Percentiles rank a stretch among this genome's conserved stretches.
phyloP scores from a whole-genome alignment of 2,797 vertebrate species.

The Gadopsis marmoratus region DNA sequence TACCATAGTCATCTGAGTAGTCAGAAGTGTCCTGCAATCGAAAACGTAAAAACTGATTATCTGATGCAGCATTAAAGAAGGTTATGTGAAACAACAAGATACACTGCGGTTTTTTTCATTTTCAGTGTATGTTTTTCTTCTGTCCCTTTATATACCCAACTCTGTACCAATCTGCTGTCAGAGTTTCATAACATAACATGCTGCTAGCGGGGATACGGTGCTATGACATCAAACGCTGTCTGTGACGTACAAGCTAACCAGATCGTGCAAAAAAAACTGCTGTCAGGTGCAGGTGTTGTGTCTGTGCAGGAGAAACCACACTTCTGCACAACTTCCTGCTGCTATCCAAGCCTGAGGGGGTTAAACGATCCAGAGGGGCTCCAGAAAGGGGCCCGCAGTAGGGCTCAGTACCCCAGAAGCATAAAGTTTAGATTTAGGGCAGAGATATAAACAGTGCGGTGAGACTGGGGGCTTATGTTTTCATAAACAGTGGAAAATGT shows the following conservation, averaged over 20 bases:
- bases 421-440: constrained; percentile 70
- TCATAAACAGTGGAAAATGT: constrained; percentile 64
- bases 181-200: constrained; percentile 37
- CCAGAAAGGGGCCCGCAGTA: constrained; percentile 51
- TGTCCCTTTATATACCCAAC: constrained; percentile 7
- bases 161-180: constrained; percentile 33
- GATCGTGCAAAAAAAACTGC: constrained; percentile 27
- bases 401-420: constrained; percentile 43
- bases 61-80: background rate
- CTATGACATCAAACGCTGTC: constrained; percentile 54
- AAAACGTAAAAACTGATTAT: constrained; percentile 23
- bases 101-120: constrained; percentile 15
- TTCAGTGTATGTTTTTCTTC: constrained; percentile 52
- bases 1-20: background rate
- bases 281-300: constrained; percentile 77
- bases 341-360: constrained; percentile 48
- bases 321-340: constrained; percentile 78
- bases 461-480: constrained; percentile 6
- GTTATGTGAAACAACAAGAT: background rate
- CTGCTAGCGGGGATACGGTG: constrained; percentile 23
- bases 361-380: constrained; percentile 67
- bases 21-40: constrained; percentile 50
- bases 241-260: constrained; percentile 69
- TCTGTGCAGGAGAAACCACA: constrained; percentile 80
- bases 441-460: constrained; percentile 70